These are phyloP conservation scores for Mobula birostris DNA, from an alignment of 2,113 vertebrate species.

Conservation along the genomic window DNA sequence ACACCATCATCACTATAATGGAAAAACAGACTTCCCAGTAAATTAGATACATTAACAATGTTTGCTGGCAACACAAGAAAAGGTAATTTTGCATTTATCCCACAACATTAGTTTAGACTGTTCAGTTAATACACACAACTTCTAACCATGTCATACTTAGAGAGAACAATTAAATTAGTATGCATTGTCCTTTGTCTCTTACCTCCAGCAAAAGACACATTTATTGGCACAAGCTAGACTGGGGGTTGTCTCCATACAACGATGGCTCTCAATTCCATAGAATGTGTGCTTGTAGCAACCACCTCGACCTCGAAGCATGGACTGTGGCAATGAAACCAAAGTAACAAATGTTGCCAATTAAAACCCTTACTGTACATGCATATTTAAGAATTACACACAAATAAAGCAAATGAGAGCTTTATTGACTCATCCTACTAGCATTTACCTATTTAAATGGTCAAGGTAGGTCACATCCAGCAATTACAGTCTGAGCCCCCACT, in stretches of 20 bases:
- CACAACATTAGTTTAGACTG: background rate
- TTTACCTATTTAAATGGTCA: no score
- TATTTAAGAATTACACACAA: background rate
- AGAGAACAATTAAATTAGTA: background rate
- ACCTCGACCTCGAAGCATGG: slow-evolving; percentile 85
- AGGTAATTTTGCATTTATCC: background rate
- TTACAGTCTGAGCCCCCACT: no score
- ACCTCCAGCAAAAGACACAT: slow-evolving; percentile 98
- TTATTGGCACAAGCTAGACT: slow-evolving; percentile 94
- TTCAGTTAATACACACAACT: background rate
- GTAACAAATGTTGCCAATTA: background rate
- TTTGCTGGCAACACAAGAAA: background rate
- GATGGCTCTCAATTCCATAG: slow-evolving; percentile 89
- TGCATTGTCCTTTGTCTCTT: background rate
- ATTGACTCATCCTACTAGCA: no score
- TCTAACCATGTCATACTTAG: background rate
- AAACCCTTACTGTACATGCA: background rate
- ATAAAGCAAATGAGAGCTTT: background rate
- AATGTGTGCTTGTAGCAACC: slow-evolving; percentile 96
- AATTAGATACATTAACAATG: background rate
- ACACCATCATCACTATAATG: background rate
- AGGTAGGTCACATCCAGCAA: no score
- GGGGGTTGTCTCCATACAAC: slow-evolving; percentile 92
- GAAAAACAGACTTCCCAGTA: background rate
- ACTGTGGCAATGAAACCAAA: slow-evolving; percentile 51